phyloP scores from a whole-genome alignment of 1,140 invertebrate species.

The Harpegnathos saltator region DNA sequence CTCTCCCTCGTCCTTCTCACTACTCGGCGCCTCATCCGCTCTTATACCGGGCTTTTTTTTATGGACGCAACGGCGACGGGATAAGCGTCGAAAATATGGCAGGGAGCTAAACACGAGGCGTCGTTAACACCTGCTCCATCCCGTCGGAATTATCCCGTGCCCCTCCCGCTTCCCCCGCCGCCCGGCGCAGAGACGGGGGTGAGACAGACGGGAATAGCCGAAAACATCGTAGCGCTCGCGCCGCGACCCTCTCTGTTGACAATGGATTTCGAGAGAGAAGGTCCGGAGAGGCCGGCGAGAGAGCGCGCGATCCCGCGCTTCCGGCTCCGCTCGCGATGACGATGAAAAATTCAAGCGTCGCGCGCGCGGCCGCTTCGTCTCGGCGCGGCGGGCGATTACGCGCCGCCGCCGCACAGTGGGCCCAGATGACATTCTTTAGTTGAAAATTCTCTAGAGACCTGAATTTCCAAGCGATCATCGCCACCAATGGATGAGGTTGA shows the following conservation, averaged over 20 bases:
- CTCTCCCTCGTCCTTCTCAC: too few species aligned
- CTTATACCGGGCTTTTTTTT: slow-evolving; percentile 42
- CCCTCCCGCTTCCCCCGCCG: slow-evolving; percentile 60
- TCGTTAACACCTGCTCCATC: slow-evolving; percentile 83
- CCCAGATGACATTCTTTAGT: too few species aligned
- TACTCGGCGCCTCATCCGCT: neutral
- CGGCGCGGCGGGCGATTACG: too few species aligned
- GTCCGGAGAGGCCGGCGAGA: too few species aligned
- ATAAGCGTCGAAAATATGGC: slow-evolving; percentile 76
- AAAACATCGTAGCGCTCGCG: slow-evolving; percentile 41
- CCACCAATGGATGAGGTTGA: too few species aligned
- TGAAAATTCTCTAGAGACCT: too few species aligned
- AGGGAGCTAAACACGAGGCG: slow-evolving; percentile 71
- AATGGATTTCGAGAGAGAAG: slow-evolving; percentile 51
- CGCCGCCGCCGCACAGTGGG: too few species aligned
- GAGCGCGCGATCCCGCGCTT: neutral
- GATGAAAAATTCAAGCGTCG: slow-evolving; percentile 48
- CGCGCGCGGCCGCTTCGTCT: too few species aligned
- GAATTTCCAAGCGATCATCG: too few species aligned
- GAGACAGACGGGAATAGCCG: slow-evolving; percentile 30
- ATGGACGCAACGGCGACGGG: slow-evolving; percentile 53
- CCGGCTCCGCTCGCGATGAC: slow-evolving; percentile 30
- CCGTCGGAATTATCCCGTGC: slow-evolving; percentile 74
- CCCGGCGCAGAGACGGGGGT: too few species aligned
- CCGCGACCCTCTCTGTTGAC: slow-evolving; percentile 60